These are phyloP conservation scores for Mythimna vitellina DNA, from an alignment of 2,888 invertebrate species.

Conservation along the genomic window DNA sequence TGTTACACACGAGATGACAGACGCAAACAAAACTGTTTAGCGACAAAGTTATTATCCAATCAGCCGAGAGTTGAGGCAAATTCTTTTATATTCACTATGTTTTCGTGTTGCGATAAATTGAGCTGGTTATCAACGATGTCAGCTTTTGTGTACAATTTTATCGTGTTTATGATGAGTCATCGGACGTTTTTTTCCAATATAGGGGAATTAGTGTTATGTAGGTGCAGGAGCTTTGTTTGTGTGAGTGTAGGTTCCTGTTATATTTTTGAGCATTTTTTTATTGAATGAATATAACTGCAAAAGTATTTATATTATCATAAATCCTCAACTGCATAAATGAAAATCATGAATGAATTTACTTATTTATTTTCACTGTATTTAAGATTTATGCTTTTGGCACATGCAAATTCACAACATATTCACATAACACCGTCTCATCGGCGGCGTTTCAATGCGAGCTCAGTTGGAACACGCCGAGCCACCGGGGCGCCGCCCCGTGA, in stretches of 20 bases:
- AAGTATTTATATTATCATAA: too few species aligned
- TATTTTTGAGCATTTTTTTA: neutral
- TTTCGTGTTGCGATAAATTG: slow-evolving; percentile 58
- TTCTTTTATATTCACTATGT: slow-evolving; percentile 58
- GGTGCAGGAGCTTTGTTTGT: neutral
- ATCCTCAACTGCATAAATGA: neutral
- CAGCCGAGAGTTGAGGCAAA: slow-evolving; percentile 60
- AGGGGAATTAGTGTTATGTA: slow-evolving; percentile 16
- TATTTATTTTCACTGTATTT: slow-evolving; percentile 23
- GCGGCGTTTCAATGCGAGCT: slow-evolving; percentile 77
- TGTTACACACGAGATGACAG: slow-evolving; percentile 45
- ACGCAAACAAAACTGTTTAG: slow-evolving; percentile 62
- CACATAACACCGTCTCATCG: slow-evolving; percentile 77
- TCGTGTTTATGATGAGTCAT: slow-evolving; percentile 53
- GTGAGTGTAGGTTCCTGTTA: neutral
- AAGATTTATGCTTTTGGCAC: slow-evolving; percentile 29
- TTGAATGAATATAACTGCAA: too few species aligned
- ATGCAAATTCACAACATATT: slow-evolving; percentile 46
- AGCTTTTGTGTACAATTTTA: slow-evolving; percentile 60
- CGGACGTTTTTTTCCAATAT: slow-evolving; percentile 31
- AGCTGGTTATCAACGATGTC: slow-evolving; percentile 65
- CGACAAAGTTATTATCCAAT: slow-evolving; percentile 68
- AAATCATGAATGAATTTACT: slow-evolving; percentile 9
- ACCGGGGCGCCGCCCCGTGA: slow-evolving; percentile 80
- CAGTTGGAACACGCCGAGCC: slow-evolving; percentile 81